These are phyloP conservation scores for Enteromius afrohamiltoni DNA, from an alignment of 2,797 vertebrate species.

Conservation along the genomic window DNA sequence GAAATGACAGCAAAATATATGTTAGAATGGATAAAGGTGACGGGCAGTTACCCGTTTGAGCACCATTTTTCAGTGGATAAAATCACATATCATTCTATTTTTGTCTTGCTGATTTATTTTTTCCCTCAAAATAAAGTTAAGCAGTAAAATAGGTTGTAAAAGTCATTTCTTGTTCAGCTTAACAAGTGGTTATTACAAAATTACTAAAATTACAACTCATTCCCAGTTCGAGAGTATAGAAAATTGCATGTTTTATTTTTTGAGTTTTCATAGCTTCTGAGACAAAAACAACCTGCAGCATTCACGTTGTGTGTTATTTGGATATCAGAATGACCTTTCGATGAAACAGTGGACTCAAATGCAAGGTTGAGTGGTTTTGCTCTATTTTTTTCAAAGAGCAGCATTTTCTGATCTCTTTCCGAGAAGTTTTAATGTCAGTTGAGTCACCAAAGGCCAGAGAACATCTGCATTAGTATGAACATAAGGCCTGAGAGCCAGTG, in stretches of 20 bases:
- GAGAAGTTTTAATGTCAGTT: constrained; percentile 53
- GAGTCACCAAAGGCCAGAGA: constrained; percentile 43
- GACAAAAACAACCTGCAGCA: constrained; percentile 11
- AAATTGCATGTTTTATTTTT: constrained; percentile 29
- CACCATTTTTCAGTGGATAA: background rate
- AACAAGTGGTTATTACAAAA: background rate
- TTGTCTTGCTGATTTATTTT: too few relatives aligned
- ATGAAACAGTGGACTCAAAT: constrained; percentile 24
- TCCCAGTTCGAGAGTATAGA: background rate
- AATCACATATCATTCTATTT: background rate
- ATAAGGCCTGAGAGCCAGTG: constrained; percentile 54
- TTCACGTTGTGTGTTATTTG: background rate
- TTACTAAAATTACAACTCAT: constrained; percentile 4
- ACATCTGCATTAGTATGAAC: constrained; percentile 57
- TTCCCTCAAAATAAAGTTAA: background rate
- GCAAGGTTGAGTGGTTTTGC: constrained; percentile 50
- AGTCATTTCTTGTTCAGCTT: background rate
- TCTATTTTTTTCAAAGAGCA: constrained; percentile 59
- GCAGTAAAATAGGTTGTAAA: background rate
- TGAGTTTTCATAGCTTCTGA: background rate
- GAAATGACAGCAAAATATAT: background rate
- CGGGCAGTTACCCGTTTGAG: background rate
- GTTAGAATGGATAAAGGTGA: background rate
- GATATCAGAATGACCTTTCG: constrained; percentile 26
- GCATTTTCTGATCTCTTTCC: constrained; percentile 18